These are phyloP conservation scores for Myopa testacea DNA, from an alignment of 2,888 invertebrate genomes.

Conservation along the genomic window DNA sequence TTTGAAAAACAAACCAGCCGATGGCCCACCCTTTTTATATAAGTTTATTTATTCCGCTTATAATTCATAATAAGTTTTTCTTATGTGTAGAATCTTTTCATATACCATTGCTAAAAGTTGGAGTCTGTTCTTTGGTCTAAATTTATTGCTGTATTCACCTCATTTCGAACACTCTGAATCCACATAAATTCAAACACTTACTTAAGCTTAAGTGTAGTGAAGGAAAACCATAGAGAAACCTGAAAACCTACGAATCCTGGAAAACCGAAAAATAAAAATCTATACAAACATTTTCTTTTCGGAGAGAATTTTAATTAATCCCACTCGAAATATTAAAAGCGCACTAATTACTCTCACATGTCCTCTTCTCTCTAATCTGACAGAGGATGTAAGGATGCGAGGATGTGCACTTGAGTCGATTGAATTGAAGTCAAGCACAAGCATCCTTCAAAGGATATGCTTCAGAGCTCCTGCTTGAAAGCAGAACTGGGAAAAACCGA, in stretches of 20 bases:
- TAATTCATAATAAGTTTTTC: no score
- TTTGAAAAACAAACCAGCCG: no score
- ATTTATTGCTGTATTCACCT: no score
- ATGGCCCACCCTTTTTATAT: no score
- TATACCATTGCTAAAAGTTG: no score
- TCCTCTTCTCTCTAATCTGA: constrained; percentile 5
- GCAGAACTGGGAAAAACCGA: background rate
- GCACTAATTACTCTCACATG: constrained; percentile 48
- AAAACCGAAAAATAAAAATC: background rate
- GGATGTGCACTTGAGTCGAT: constrained; percentile 33
- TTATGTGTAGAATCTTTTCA: no score
- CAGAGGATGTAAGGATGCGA: background rate
- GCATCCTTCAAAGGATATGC: constrained; percentile 17
- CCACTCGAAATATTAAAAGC: constrained; percentile 49
- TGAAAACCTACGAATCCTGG: background rate
- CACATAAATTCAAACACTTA: no score
- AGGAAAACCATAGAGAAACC: background rate
- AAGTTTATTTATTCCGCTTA: no score
- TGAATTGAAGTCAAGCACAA: constrained; percentile 29
- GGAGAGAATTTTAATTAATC: constrained; percentile 46
- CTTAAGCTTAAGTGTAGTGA: background rate
- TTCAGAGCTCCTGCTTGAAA: background rate
- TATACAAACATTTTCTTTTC: background rate
- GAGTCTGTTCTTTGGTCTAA: no score
- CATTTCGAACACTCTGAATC: no score